Evolutionary conservation across 2,113 vertebrate genomes (phyloP).

Genomic region (Cranoglanis bouderius): DNA sequence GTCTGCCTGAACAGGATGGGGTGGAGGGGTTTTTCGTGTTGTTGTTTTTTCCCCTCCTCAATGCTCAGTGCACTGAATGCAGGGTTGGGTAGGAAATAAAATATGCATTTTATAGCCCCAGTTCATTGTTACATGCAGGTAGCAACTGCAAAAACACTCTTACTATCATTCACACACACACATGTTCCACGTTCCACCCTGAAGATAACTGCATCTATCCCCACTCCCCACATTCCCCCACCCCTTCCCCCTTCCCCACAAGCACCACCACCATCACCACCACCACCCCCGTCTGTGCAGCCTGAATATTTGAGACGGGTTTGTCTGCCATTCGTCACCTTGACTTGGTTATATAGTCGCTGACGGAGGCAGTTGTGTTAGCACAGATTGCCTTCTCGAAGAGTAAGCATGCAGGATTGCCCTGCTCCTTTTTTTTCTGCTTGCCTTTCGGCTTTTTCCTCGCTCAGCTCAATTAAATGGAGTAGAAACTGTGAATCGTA

Average conservation of each 20-base stretch:
- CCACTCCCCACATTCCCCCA: neutral
- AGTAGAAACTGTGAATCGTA: neutral
- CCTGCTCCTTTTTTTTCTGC: slow-evolving; percentile 45
- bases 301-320: slow-evolving; percentile 68
- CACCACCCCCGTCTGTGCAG: slow-evolving; percentile 35
- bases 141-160: slow-evolving; percentile 54
- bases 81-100: slow-evolving; percentile 62
- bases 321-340: slow-evolving; percentile 73
- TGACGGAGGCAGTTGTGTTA: slow-evolving; percentile 68
- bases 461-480: slow-evolving; percentile 12
- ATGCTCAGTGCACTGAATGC: slow-evolving; percentile 23
- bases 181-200: neutral
- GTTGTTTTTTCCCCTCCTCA: neutral
- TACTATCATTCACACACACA: neutral
- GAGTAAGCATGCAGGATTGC: slow-evolving; percentile 56
- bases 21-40: neutral
- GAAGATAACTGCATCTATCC: slow-evolving; percentile 52
- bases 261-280: neutral
- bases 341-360: slow-evolving; percentile 70
- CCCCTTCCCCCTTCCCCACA: neutral
- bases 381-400: slow-evolving; percentile 63
- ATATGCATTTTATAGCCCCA: slow-evolving; percentile 63
- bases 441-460: neutral
- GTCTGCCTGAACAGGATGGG: slow-evolving; percentile 68
- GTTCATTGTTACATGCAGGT: slow-evolving; percentile 59